A percentile compares a stretch with the other conserved stretches of the same genome.
Evolutionary conservation across 2,797 vertebrate species (phyloP).

Genomic region (Melanotaenia boesemani): DNA sequence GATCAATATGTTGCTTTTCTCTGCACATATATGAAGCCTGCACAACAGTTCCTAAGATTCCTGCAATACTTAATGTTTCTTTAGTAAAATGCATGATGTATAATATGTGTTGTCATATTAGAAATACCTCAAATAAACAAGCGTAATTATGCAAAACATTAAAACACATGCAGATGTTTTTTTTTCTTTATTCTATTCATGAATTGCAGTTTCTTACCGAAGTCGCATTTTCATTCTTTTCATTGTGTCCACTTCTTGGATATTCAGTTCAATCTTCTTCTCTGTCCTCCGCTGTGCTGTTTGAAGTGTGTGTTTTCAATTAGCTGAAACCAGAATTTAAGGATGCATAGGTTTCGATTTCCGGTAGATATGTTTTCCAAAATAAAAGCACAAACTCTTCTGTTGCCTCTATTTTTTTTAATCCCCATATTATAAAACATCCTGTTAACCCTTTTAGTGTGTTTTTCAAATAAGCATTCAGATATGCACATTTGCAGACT

Average conservation of each 20-base stretch:
- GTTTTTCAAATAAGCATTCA: no score
- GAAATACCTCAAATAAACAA: background rate
- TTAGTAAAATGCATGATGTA: background rate
- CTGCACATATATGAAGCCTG: background rate
- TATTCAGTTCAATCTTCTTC: constrained; percentile 2
- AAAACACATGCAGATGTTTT: no score
- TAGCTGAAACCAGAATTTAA: rapidly evolving
- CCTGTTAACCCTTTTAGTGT: no score
- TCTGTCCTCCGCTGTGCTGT: background rate
- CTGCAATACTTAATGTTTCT: background rate
- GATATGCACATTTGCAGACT: no score
- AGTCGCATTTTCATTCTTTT: rapidly evolving
- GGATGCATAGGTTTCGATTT: background rate
- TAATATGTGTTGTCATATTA: background rate
- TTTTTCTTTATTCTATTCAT: no score
- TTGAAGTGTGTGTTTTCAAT: background rate
- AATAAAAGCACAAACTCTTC: constrained; percentile 4
- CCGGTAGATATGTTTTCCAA: rapidly evolving
- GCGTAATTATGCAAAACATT: background rate
- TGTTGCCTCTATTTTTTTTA: no score
- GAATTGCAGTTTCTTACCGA: constrained; percentile 22
- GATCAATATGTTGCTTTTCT: background rate
- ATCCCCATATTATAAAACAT: no score
- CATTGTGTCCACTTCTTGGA: constrained; percentile 31
- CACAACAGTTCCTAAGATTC: background rate